These are phyloP conservation scores for Schizothorax lantsangensis DNA, from an alignment of 2,797 vertebrate species.

Conservation along the genomic window DNA sequence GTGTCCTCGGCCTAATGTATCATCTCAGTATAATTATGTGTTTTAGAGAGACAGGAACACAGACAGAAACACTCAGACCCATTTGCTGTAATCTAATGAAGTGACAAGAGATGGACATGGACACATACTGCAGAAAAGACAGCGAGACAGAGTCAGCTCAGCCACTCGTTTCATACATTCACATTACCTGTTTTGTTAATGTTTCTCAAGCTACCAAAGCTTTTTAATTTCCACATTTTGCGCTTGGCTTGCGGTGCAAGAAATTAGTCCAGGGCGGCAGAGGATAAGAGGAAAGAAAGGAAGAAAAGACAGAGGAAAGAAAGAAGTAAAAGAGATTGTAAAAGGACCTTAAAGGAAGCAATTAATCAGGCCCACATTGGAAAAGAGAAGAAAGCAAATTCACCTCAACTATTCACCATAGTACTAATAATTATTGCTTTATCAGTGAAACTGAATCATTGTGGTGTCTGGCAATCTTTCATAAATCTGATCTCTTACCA, in stretches of 20 bases:
- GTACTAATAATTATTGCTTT: background rate
- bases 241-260: conserved; percentile 90
- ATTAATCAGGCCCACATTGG: conserved; percentile 28
- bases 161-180: conserved; percentile 45
- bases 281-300: conserved; percentile 58
- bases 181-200: conserved; percentile 99
- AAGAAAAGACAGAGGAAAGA: conserved; percentile 51
- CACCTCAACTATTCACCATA: background rate
- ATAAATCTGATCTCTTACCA: conserved; percentile 76
- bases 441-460: background rate
- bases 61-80: conserved; percentile 41
- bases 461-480: background rate
- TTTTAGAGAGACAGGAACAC: conserved; percentile 34
- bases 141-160: conserved; percentile 49
- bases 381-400: conserved; percentile 19
- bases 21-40: conserved; percentile 50
- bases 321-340: conserved; percentile 53
- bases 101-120: conserved; percentile 43
- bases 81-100: conserved; percentile 57
- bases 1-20: conserved; percentile 41
- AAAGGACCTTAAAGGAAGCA: conserved; percentile 36
- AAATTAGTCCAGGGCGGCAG: conserved; percentile 69
- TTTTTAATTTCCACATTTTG: conserved; percentile 99
- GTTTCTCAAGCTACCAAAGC: conserved; percentile 99
- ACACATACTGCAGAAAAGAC: conserved; percentile 48